These are phyloP conservation scores for Hymenochirus boettgeri DNA, from an alignment of 2,113 vertebrate species.

Conservation along the genomic window DNA sequence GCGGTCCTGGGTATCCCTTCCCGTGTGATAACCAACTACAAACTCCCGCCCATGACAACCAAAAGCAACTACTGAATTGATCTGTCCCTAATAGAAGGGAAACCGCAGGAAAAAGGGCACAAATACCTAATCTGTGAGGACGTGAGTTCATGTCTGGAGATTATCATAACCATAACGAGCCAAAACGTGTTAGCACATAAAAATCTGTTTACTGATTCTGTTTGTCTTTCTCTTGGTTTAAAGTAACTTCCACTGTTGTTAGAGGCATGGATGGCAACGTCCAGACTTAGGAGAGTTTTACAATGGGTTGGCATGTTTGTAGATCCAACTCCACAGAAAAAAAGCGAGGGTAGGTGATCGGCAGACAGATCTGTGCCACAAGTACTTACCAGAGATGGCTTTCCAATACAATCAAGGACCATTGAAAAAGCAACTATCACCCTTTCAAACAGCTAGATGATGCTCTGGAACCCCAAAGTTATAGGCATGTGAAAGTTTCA, in stretches of 20 bases:
- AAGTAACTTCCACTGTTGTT: constrained; percentile 94
- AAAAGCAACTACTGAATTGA: constrained; percentile 87
- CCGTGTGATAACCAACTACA: constrained; percentile 68
- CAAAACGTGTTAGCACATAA: too few relatives aligned
- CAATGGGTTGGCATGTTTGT: constrained; percentile 88
- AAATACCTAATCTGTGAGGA: constrained; percentile 80
- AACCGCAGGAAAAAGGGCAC: constrained; percentile 45
- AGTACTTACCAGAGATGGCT: too few relatives aligned
- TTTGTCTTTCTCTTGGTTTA: background rate
- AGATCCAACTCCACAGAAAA: constrained; percentile 90
- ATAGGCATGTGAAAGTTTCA: too few relatives aligned
- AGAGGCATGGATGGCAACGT: constrained; percentile 90
- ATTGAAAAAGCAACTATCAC: too few relatives aligned
- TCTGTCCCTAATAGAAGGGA: constrained; percentile 66
- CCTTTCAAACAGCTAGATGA: too few relatives aligned
- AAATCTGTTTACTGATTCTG: too few relatives aligned
- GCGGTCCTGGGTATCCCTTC: constrained; percentile 62
- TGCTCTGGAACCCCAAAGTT: too few relatives aligned
- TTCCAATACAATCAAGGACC: too few relatives aligned
- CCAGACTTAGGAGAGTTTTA: constrained; percentile 64
- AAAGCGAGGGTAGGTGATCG: constrained; percentile 84
- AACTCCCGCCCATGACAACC: constrained; percentile 71
- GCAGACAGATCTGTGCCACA: background rate
- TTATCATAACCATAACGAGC: too few relatives aligned
- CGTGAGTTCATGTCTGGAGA: background rate